Evolutionary conservation across 1,140 invertebrate genomes (phyloP).

Genomic region (Conopomorpha cramerella): DNA sequence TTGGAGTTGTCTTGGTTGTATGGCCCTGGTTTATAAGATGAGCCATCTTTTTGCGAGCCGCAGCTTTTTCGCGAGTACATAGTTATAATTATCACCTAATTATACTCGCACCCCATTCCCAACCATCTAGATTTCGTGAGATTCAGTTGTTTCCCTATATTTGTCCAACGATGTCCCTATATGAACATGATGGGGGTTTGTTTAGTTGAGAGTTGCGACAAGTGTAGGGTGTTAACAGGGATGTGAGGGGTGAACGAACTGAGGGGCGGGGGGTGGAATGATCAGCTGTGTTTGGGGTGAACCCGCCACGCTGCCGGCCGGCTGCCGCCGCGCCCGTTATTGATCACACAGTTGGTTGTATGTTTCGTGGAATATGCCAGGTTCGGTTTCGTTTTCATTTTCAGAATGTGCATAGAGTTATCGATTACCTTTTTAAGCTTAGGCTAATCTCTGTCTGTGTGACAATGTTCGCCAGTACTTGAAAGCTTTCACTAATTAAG

Average conservation of each 20-base stretch:
- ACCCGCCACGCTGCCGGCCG: constrained; percentile 28
- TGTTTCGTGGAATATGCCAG: too few relatives aligned
- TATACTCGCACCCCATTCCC: constrained; percentile 3
- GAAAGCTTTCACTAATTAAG: too few relatives aligned
- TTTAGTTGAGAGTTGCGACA: constrained; percentile 35
- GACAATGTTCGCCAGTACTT: too few relatives aligned
- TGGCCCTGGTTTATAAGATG: constrained; percentile 15
- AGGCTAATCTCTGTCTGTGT: too few relatives aligned
- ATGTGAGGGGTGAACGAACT: constrained; percentile 30
- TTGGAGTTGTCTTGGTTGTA: too few relatives aligned
- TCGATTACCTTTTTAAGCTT: too few relatives aligned
- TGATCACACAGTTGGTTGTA: constrained; percentile 52
- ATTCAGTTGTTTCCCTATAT: too few relatives aligned
- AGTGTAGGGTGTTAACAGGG: constrained; percentile 13
- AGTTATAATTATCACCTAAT: constrained; percentile 9
- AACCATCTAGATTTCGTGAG: constrained; percentile 12
- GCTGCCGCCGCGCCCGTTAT: constrained; percentile 45
- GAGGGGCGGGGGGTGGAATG: constrained; percentile 26
- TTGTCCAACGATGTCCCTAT: too few relatives aligned
- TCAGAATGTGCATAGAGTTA: too few relatives aligned
- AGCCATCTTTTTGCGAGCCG: constrained; percentile 13
- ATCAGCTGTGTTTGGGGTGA: constrained; percentile 54
- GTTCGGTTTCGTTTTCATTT: too few relatives aligned
- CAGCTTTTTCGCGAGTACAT: constrained; percentile 26
- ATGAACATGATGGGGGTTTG: too few relatives aligned